Evolutionary conservation across 64 coral and sea anemone species (phyloP).

Genomic region (Pachyseris speciosa): DNA sequence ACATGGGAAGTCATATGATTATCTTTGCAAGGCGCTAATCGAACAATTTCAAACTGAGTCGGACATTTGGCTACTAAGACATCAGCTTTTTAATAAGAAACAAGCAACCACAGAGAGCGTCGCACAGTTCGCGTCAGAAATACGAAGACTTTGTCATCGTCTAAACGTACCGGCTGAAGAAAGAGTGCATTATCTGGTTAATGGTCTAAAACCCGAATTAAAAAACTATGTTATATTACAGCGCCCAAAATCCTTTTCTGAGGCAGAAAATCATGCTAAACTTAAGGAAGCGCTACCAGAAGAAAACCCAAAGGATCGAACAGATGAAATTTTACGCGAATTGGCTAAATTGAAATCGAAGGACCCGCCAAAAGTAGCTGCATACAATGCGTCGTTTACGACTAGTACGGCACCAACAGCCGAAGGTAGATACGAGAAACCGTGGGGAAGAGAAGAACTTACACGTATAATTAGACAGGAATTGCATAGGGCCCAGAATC

Average conservation of each 20-base stretch:
- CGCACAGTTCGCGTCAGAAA: constrained; percentile 13
- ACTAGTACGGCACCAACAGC: not conserved
- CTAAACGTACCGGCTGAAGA: constrained; percentile 18
- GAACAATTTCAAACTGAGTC: constrained; percentile 53
- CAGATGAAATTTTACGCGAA: not conserved
- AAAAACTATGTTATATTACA: constrained; percentile 1
- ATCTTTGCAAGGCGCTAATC: not conserved
- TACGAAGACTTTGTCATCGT: not conserved
- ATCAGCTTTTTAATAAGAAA: constrained; percentile 14
- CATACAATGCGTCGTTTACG: not conserved
- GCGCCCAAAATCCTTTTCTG: not conserved
- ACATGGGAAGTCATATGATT: not conserved
- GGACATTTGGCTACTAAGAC: constrained; percentile 23
- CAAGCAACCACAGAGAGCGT: constrained; percentile 12
- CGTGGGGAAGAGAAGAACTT: not conserved
- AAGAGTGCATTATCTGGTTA: constrained; percentile 11
- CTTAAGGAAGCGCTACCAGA: not conserved
- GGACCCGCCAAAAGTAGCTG: not conserved
- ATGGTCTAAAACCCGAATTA: not conserved
- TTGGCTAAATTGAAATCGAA: not conserved
- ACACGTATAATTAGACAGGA: not conserved
- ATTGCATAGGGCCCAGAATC: not conserved
- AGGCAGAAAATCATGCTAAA: not conserved
- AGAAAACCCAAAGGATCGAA: not conserved
- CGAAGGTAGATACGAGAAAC: not conserved